A percentile compares a stretch with the other conserved stretches of the same genome.
phyloP scores from a whole-genome alignment of 2,113 vertebrate genomes.

The Oncorhynchus nerka region DNA sequence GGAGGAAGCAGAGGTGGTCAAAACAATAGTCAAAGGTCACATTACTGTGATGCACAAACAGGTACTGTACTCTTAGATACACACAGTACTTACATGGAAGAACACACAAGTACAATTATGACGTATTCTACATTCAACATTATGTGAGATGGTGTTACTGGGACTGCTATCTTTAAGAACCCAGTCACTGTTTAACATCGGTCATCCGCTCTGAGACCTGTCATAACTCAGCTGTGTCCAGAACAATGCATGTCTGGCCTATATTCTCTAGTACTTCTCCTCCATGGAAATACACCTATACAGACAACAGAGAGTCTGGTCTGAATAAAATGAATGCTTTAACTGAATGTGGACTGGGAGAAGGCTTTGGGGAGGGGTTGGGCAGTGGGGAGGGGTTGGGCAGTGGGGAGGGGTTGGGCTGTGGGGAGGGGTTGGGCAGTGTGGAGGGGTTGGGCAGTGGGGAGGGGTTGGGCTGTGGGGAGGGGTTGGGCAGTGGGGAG shows the following conservation, averaged over 20 bases:
- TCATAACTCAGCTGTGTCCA: slow-evolving; percentile 35
- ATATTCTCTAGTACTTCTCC: slow-evolving; percentile 40
- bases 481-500: too few species aligned
- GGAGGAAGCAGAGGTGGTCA: slow-evolving; percentile 24
- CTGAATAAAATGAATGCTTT: slow-evolving; percentile 35
- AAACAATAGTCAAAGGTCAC: slow-evolving; percentile 28
- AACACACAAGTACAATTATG: too few species aligned
- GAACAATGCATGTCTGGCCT: slow-evolving; percentile 42
- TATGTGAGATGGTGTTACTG: slow-evolving; percentile 5
- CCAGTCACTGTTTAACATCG: slow-evolving; percentile 19
- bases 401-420: not conserved
- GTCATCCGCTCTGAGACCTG: slow-evolving; percentile 34
- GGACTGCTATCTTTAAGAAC: slow-evolving; percentile 27
- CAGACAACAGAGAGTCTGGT: slow-evolving; percentile 17
- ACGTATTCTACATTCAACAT: not conserved
- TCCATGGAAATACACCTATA: slow-evolving; percentile 19
- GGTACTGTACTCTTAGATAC: not conserved
- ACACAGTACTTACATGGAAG: too few species aligned
- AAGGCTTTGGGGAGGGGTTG: not conserved
- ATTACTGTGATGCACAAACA: slow-evolving; percentile 21
- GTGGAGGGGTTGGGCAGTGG: not conserved
- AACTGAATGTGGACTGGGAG: slow-evolving; percentile 18
- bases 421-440: not conserved
- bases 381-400: not conserved
- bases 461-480: not conserved